Conservation (phyloP, 2,113 vertebrate species). For the Pomatostomus ruficeps region DNA sequence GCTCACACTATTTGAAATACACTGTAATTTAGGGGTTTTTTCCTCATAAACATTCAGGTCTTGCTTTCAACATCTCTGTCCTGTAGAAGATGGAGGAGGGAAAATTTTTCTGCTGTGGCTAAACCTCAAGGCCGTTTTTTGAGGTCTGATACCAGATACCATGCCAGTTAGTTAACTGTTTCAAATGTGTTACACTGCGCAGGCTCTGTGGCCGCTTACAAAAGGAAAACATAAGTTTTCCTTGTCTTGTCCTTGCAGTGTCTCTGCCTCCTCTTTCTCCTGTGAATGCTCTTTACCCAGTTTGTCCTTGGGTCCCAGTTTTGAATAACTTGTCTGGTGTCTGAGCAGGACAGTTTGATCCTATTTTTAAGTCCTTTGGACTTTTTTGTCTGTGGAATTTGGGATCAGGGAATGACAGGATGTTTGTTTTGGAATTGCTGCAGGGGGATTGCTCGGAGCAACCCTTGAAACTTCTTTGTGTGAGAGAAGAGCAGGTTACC, state of each 20-base stretch:
- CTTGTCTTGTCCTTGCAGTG: neutral
- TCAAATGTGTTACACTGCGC: neutral
- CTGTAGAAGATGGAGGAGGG: neutral
- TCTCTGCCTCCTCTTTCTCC: neutral
- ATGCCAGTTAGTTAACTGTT: neutral
- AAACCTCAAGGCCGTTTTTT: neutral
- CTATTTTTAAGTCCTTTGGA: neutral
- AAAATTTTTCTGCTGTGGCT: neutral
- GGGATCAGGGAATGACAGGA: neutral
- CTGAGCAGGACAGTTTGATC: neutral
- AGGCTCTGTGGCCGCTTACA: neutral
- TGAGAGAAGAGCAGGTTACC: neutral
- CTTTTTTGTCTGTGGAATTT: neutral
- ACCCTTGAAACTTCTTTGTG: neutral
- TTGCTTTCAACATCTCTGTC: neutral
- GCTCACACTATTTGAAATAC: neutral
- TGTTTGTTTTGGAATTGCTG: neutral
- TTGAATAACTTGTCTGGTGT: neutral
- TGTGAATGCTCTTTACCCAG: neutral
- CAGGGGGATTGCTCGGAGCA: neutral
- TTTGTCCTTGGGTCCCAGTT: neutral
- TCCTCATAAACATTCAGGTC: neutral
- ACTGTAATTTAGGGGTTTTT: rapidly evolving
- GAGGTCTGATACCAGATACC: neutral
- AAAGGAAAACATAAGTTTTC: neutral